These are phyloP conservation scores for Amblyopsis rosae DNA, from an alignment of 2,113 vertebrate genomes.

Conservation along the genomic window DNA sequence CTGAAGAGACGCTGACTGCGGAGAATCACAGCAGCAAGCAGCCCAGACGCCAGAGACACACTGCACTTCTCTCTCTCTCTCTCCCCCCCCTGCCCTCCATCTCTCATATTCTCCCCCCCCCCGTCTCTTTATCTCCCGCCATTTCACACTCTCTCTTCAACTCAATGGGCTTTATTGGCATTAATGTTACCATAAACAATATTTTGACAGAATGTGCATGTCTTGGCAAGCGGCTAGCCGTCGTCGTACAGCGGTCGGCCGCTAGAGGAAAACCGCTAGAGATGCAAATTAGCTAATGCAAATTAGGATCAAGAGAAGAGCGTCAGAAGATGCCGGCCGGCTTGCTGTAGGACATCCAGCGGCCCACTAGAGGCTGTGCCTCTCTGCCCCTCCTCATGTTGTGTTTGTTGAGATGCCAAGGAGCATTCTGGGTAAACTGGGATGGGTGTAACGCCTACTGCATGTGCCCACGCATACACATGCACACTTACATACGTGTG, in stretches of 20 bases:
- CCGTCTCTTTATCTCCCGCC: constrained; percentile 33
- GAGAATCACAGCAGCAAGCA: constrained; percentile 74
- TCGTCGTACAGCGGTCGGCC: no score
- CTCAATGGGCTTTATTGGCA: no score
- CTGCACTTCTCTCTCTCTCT: constrained; percentile 53
- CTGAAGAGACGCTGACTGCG: constrained; percentile 78
- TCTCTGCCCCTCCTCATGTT: constrained; percentile 7
- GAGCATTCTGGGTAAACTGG: constrained; percentile 52
- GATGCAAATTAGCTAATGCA: no score
- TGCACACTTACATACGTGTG: background rate
- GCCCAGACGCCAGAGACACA: constrained; percentile 76
- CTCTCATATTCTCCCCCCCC: constrained; percentile 16
- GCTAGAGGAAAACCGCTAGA: no score
- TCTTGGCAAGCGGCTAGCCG: no score
- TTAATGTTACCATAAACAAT: no score
- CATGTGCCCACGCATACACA: background rate
- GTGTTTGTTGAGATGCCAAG: constrained; percentile 44
- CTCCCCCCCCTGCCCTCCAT: constrained; percentile 38
- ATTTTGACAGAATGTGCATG: no score
- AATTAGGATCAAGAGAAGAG: no score
- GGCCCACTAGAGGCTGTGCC: background rate
- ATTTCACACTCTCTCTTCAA: constrained; percentile 22
- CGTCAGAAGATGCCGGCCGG: no score
- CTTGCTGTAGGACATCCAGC: no score
- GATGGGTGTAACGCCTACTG: constrained; percentile 41